Base-by-base conservation (phyloP, 2,113 vertebrate genomes). In the Rousettus leschenaultii region DNA sequence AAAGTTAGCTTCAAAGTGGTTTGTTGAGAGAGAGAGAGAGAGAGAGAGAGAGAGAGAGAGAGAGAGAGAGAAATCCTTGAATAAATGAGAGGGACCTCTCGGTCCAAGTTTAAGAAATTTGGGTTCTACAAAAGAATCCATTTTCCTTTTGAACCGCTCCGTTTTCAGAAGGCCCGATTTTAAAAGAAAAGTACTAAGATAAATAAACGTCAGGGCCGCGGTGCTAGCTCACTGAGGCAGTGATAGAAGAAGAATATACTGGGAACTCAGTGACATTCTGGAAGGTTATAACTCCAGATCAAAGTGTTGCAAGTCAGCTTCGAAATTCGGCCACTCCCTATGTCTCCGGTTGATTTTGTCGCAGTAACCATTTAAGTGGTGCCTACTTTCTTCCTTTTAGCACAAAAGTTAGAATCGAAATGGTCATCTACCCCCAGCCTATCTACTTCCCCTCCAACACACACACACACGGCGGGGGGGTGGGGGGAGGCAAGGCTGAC, bases 1-100 rank as follows among this genome's bases (percentile, higher is more conserved):
- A 80, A 80, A 82, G 57, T 84, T 79, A 66, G 59, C 35, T 80
- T 92, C 87, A 71, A 87, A n/a, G 53, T 77, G 43, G n/a, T 40
- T 45, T 10, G n/a, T 53, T 48, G 51, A 57, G 71, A 45, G 71
- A 30, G 10, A 51, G 13, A 86, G 12, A 74, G 83, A 26, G 40
- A 45, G 66, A 78, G 13, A 86, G 12, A 74, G 83, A 26, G 40
- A 45, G 66, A 78, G 83, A 26, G 40, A 45, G 66, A 78, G 55
- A 86, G 51, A 84, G 35, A n/a, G 35, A 77, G 40, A 40, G n/a
- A 63, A 40, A 55, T 14, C 59, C 9, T 53, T 28, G 5, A 70
- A 38, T 92, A 45, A 65, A 95, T 33, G 26, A 91, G 63, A 82
- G 16, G 26, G 57, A n/a, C 84, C 40, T 80, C 59, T 80, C 59